Percentiles rank a stretch among this genome's conserved stretches.
Evolutionary conservation across 2,888 invertebrate species (phyloP).

Genomic region (Sepiola atlantica): DNA sequence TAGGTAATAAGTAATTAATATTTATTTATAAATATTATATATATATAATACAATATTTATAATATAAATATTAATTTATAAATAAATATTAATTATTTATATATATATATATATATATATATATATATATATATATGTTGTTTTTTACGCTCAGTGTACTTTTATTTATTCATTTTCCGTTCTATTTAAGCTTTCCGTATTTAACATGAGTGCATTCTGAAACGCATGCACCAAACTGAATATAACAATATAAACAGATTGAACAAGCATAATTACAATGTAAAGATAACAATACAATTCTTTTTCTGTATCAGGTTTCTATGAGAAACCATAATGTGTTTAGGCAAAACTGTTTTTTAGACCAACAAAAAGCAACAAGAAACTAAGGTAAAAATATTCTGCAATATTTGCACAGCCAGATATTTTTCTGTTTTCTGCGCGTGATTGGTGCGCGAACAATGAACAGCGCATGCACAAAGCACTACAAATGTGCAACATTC

Average conservation of each 20-base stretch:
- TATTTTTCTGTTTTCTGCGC: background rate
- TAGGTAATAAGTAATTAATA: too few species aligned
- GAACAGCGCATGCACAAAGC: background rate
- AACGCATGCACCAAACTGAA: too few species aligned
- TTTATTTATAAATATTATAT: too few species aligned
- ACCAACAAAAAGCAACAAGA: too few species aligned
- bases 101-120: conserved; percentile 44
- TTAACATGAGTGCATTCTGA: too few species aligned
- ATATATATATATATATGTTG: background rate
- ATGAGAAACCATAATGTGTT: background rate
- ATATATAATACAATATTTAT: too few species aligned
- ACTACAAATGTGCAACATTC: background rate
- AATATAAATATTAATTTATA: too few species aligned
- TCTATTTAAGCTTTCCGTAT: too few species aligned
- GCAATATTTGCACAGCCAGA: background rate
- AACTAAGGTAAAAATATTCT: background rate
- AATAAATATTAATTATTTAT: background rate
- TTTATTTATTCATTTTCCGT: too few species aligned
- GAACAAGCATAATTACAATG: too few species aligned
- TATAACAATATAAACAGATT: too few species aligned
- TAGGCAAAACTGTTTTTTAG: background rate
- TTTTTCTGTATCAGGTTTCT: background rate
- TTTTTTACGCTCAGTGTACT: too few species aligned
- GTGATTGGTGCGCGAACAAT: background rate
- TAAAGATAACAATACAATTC: background rate